A percentile compares a stretch with the other conserved stretches of the same genome.
Conservation (phyloP, 2,113 vertebrate species). For the Eublepharis macularius region DNA sequence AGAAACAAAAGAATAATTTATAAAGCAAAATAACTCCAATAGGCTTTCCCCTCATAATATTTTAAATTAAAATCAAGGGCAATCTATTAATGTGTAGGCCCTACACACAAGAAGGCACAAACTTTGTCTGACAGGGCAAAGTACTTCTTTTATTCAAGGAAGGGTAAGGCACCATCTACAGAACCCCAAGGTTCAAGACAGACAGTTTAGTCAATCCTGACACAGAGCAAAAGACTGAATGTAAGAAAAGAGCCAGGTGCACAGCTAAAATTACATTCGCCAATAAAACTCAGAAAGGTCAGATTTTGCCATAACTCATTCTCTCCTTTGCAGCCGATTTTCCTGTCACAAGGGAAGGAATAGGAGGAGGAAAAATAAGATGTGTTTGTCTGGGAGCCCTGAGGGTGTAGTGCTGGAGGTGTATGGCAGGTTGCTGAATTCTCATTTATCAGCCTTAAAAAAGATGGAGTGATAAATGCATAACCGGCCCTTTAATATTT, state of each 20-base stretch:
- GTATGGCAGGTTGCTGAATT: slow-evolving; percentile 80
- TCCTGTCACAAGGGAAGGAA: slow-evolving; percentile 64
- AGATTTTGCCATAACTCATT: slow-evolving; percentile 84
- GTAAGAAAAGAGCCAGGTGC: slow-evolving; percentile 79
- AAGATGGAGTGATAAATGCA: slow-evolving; percentile 86
- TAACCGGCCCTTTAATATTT: slow-evolving; percentile 86
- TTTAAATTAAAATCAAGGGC: slow-evolving; percentile 63
- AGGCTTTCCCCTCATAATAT: slow-evolving; percentile 38
- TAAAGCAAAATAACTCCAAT: background rate
- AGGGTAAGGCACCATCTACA: slow-evolving; percentile 25
- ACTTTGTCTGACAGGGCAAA: slow-evolving; percentile 15
- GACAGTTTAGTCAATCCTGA: slow-evolving; percentile 73
- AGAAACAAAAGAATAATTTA: background rate
- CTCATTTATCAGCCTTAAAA: slow-evolving; percentile 87
- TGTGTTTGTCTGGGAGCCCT: slow-evolving; percentile 81
- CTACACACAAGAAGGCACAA: background rate
- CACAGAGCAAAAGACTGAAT: slow-evolving; percentile 73
- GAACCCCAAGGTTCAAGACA: slow-evolving; percentile 55
- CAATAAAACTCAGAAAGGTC: slow-evolving; percentile 81
- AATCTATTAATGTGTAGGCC: slow-evolving; percentile 35
- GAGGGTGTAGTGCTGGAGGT: slow-evolving; percentile 77
- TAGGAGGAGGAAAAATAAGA: slow-evolving; percentile 76
- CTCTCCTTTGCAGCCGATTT: slow-evolving; percentile 78
- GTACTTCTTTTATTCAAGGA: slow-evolving; percentile 43
- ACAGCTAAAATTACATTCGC: slow-evolving; percentile 92